Percentiles rank a stretch among this genome's conserved stretches.
Evolutionary conservation across 2,113 vertebrate genomes (phyloP).

Genomic region (Naja naja): DNA sequence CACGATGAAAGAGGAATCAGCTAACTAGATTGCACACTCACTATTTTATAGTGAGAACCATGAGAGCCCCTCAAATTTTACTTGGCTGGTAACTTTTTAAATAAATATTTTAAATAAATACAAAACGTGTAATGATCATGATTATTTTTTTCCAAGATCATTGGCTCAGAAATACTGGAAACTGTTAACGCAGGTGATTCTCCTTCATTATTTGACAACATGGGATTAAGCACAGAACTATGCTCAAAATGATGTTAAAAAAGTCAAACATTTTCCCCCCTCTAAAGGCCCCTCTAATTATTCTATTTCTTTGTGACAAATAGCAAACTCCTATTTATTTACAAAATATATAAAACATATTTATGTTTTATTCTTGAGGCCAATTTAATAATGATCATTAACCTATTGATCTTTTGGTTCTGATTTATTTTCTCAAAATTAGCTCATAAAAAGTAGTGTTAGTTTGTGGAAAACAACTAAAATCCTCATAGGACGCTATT

Average conservation of each 20-base stretch:
- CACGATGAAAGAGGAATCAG: background rate
- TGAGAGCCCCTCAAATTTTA: background rate
- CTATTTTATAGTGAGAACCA: background rate
- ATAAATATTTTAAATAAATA: background rate
- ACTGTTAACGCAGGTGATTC: background rate
- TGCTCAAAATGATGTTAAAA: background rate
- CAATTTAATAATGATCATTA: background rate
- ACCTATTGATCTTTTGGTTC: background rate
- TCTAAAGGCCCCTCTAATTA: too few species aligned
- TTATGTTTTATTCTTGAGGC: background rate
- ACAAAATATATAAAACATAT: background rate
- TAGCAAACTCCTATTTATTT: background rate
- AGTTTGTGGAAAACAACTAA: background rate
- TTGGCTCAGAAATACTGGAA: background rate
- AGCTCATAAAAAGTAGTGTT: background rate
- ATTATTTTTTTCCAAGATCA: background rate
- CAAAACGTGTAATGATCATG: background rate
- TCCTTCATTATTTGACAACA: background rate
- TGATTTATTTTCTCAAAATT: background rate
- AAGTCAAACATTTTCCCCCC: background rate
- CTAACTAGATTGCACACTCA: background rate
- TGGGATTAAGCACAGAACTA: background rate
- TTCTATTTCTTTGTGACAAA: background rate
- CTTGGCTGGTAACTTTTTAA: background rate
- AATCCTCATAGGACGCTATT: background rate